These are phyloP conservation scores for Rhea pennata DNA, from an alignment of 2,113 vertebrate genomes.

Conservation along the genomic window DNA sequence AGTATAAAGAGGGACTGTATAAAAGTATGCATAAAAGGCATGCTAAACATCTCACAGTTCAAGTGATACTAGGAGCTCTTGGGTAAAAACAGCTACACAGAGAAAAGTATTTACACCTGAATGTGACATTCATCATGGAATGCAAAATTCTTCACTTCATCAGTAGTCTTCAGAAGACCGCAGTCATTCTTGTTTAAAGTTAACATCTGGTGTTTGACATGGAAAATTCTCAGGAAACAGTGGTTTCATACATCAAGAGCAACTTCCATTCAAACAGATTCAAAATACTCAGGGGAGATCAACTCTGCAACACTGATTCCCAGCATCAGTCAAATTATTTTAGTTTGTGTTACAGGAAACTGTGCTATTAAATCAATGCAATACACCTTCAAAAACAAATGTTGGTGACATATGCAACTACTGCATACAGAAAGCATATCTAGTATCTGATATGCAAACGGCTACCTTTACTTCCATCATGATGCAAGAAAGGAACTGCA, in stretches of 20 bases:
- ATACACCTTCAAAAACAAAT: background rate
- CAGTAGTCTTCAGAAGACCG: slow-evolving; percentile 44
- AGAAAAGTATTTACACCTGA: slow-evolving; percentile 47
- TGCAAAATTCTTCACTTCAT: slow-evolving; percentile 63
- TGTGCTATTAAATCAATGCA: background rate
- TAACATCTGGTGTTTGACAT: slow-evolving; percentile 67
- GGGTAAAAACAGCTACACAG: slow-evolving; percentile 1
- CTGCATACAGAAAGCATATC: background rate
- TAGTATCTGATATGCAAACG: background rate
- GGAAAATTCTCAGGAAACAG: slow-evolving; percentile 74
- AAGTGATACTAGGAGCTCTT: slow-evolving; percentile 22
- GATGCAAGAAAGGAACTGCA: background rate
- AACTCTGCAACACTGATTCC: background rate
- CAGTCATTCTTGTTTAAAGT: slow-evolving; percentile 65
- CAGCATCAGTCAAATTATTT: background rate
- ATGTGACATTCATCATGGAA: slow-evolving; percentile 50
- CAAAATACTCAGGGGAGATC: slow-evolving; percentile 17
- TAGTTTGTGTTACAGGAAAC: background rate
- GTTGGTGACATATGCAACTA: background rate
- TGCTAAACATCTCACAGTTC: background rate
- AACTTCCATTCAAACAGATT: slow-evolving; percentile 69
- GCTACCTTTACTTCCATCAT: background rate
- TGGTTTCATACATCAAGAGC: slow-evolving; percentile 58
- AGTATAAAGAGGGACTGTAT: background rate
- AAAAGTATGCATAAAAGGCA: background rate